These are phyloP conservation scores for Maniola jurtina DNA, from an alignment of 1,140 invertebrate species.

Conservation along the genomic window DNA sequence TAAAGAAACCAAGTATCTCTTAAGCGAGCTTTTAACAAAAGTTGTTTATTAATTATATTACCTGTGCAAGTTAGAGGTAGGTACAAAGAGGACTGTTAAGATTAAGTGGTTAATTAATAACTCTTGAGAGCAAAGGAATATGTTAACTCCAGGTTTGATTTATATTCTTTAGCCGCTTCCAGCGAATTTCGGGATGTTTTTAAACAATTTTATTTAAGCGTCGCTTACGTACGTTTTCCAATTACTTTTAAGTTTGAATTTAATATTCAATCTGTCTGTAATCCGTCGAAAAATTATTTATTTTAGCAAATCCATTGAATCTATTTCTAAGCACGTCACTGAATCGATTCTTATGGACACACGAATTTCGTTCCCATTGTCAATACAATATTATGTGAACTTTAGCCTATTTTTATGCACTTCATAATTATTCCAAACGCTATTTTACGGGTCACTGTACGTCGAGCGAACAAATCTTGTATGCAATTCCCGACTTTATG, in stretches of 20 bases:
- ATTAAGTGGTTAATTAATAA: constrained; percentile 24
- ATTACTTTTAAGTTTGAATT: too few relatives aligned
- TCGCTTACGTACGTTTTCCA: too few relatives aligned
- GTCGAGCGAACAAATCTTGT: too few relatives aligned
- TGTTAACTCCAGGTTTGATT: constrained; percentile 11
- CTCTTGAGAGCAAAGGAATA: constrained; percentile 8
- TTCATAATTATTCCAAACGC: background rate
- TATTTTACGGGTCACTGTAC: constrained; percentile 6
- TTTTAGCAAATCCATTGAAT: too few relatives aligned
- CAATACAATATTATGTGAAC: too few relatives aligned
- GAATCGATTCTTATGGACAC: too few relatives aligned
- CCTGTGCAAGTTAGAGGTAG: constrained; percentile 18
- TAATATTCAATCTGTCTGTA: too few relatives aligned
- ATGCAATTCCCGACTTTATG: constrained; percentile 4
- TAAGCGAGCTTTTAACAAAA: constrained; percentile 37
- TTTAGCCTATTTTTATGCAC: constrained; percentile 8
- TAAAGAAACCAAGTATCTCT: constrained; percentile 26
- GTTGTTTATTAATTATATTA: constrained; percentile 44
- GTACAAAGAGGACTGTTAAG: constrained; percentile 7
- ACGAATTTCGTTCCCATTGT: too few relatives aligned
- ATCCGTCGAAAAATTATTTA: too few relatives aligned
- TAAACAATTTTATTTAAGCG: too few relatives aligned
- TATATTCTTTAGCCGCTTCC: background rate
- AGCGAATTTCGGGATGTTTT: too few relatives aligned
- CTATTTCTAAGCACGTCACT: too few relatives aligned